These are phyloP conservation scores for Emys orbicularis DNA, from an alignment of 2,797 vertebrate genomes.

Conservation along the genomic window DNA sequence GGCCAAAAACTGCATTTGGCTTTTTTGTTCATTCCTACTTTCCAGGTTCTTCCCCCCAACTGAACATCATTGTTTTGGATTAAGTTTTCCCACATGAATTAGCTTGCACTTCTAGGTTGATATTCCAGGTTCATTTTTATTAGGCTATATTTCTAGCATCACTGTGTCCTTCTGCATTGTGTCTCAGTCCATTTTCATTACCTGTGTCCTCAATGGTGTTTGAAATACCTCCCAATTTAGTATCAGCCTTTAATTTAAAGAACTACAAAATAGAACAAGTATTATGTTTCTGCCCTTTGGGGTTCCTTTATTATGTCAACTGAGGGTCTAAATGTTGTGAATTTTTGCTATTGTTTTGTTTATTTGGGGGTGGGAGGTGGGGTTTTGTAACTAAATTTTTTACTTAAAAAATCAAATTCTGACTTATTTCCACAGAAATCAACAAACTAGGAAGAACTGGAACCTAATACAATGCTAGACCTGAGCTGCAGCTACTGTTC, in stretches of 20 bases:
- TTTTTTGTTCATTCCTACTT: conserved; percentile 40
- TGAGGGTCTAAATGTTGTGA: neutral
- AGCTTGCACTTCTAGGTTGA: neutral
- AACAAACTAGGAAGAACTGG: neutral
- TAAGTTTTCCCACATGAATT: conserved; percentile 54
- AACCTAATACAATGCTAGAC: fast-evolving
- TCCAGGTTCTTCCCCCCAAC: conserved; percentile 35
- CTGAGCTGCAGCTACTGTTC: neutral
- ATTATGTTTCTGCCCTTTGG: conserved; percentile 10
- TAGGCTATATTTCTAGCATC: conserved; percentile 23
- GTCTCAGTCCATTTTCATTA: conserved; percentile 6
- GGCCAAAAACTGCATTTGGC: conserved; percentile 54
- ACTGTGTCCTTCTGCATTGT: neutral
- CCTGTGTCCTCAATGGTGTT: neutral
- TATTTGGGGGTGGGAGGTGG: neutral
- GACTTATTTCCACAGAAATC: neutral
- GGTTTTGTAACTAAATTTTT: neutral
- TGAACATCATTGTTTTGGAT: conserved; percentile 20
- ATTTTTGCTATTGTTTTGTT: neutral
- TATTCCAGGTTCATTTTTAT: conserved; percentile 33
- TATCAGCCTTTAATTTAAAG: conserved; percentile 49
- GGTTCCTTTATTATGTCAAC: conserved; percentile 10
- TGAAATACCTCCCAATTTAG: conserved; percentile 11
- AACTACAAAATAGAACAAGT: conserved; percentile 2
- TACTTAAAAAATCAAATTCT: neutral